Evolutionary conservation across 2,113 vertebrate genomes (phyloP), one percentile per base, ranked within the genome.

Genomic region (Arenaria interpres): DNA sequence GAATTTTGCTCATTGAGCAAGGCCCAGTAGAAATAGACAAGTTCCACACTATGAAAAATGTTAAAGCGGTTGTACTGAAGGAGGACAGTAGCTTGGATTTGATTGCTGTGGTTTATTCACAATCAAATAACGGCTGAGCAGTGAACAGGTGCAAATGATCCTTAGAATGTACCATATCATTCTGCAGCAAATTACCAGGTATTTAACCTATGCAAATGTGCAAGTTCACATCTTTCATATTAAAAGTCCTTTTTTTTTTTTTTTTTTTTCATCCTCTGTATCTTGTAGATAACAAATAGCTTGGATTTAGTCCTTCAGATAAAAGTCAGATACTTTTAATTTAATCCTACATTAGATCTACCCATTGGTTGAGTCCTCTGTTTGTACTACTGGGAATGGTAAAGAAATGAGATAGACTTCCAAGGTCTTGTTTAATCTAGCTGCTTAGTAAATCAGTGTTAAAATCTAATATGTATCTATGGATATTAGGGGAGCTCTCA

Each of bases 301-400:
- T 94, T 93, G 57, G 77, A 94, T 93, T 96, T 93, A 96, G 80
- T 85, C 82, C 73, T 92, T 75, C 88, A 83, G 80, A 95, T 97
- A 84, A 62, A 48, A 48, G 53, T 59, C 20, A 88, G 62, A 93
- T 92, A 68, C 9, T 30, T 78, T 75, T 9, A 46, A 39, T 60
- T 72, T 75, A 79, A 78, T 60, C 14, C 23, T 56, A 3, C 12
- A 13, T 82, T 72, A 60, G 11, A 63, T 37, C 46, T 82, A 37
- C 21, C 9, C 27, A 23, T 79, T 28, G 51, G 10, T 2, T 67
- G 27, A 81, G 16, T 72, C 27, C 27, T 82, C 21, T 4, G 0
- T 85, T 68, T 56, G 14, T 64, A 19, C 9, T 72, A 11, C 20
- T 45, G 7, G 51, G 11, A 35, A 68, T 82, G 2, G 4, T 4